These are phyloP conservation scores for Cyphomyrus discorhynchus DNA, from an alignment of 2,113 vertebrate species.

Conservation along the genomic window DNA sequence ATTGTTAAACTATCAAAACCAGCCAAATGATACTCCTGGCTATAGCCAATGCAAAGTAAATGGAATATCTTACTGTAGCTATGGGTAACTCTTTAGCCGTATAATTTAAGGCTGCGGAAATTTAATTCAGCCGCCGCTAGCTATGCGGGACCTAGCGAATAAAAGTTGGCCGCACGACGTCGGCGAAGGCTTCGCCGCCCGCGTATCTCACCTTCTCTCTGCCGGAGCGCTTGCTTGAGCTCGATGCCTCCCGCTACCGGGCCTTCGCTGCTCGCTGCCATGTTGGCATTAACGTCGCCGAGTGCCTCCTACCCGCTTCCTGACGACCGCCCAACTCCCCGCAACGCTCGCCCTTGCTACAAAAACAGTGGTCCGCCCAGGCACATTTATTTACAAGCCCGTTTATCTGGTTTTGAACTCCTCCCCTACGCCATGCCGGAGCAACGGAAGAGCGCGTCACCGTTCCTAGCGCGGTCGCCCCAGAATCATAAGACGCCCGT, in stretches of 20 bases:
- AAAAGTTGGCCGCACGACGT: neutral
- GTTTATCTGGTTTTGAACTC: constrained; percentile 15
- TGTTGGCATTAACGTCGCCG: constrained; percentile 38
- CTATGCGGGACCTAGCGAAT: neutral
- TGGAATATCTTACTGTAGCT: neutral
- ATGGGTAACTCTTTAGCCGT: neutral
- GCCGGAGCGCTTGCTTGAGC: constrained; percentile 35
- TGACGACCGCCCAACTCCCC: neutral
- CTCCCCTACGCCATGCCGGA: constrained; percentile 14
- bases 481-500: neutral
- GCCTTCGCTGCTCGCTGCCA: constrained; percentile 41
- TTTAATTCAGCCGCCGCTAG: neutral
- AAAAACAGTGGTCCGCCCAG: neutral
- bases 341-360: neutral
- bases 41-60: neutral
- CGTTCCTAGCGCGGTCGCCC: neutral
- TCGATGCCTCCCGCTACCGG: constrained; percentile 27
- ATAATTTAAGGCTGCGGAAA: neutral
- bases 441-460: neutral
- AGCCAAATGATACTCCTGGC: neutral
- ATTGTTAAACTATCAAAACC: neutral
- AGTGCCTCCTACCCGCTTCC: constrained; percentile 6
- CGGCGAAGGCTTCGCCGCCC: neutral
- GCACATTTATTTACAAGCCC: constrained; percentile 5
- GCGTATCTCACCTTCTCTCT: constrained; percentile 47